Base-by-base conservation (phyloP, 1,140 invertebrate species). In the Euglossa dilemma region DNA sequence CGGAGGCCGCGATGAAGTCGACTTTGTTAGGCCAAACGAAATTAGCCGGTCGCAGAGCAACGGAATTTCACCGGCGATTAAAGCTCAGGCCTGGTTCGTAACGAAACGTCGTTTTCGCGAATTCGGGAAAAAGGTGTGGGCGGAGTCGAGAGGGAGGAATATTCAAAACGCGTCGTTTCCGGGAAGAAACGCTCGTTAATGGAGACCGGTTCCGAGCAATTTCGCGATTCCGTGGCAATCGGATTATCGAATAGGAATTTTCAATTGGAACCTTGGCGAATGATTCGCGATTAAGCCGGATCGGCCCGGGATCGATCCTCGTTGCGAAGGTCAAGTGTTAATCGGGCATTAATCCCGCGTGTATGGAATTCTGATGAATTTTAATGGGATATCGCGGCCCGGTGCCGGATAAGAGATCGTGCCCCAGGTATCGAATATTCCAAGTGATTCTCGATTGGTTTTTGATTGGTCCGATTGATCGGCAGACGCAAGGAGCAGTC, bases 1-100 rank as follows among this genome's bases (percentile, higher is more conserved):
- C 57, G 80, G 20, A 45, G 64, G 52, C 66, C 45, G 43, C 85
- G 71, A 84, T 84, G 74, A 77, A 81, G 57, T 72, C 83, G 82
- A 87, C 81, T 87, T 81, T 85, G 85, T 88, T 88, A 88, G 78
- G 85, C 63, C 57, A 88, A 81, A 87, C 67, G 73, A 77, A 87
- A 87, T 87, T 88, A 85, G 72, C 77, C 69, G 20, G 77, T 66
- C 80, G 73, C n/a, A n/a, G 73, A 76, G 69, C 76, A 80, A 73
- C 54, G 85, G 81, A 70, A 84, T 87, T 87, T 77, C 78, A 87
- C 84, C 70, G 85, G 14, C 76, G 71, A 77, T 74, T 84, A 83
- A 83, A 84, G 47, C 71, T 71, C 69, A 52, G 50, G 80, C 63
- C 6, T 23, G 18, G 25, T n/a, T 11, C 64, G 23, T 14, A 52